These are phyloP conservation scores for Plemyria rubiginata DNA, from an alignment of 2,888 invertebrate genomes.

Conservation along the genomic window DNA sequence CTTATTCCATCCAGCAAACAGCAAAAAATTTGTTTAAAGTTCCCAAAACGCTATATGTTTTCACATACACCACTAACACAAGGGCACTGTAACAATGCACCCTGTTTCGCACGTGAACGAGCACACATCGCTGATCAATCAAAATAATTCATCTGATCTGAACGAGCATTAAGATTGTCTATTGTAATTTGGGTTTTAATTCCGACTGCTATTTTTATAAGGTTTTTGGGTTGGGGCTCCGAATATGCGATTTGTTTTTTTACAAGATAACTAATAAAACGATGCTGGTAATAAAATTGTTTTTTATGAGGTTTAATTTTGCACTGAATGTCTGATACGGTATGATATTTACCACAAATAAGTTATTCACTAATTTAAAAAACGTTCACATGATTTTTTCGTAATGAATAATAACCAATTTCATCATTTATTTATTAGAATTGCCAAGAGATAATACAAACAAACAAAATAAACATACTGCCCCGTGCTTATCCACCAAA, in stretches of 20 bases:
- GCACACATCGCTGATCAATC: conserved; percentile 66
- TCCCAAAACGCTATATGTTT: conserved; percentile 13
- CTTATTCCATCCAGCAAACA: no score
- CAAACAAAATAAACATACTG: no score
- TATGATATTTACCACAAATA: no score
- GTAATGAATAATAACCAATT: no score
- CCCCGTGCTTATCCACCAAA: no score
- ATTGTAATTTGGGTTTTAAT: conserved; percentile 37
- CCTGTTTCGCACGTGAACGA: conserved; percentile 67
- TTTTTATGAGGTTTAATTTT: no score
- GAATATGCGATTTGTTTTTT: background rate
- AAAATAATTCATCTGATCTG: conserved; percentile 68
- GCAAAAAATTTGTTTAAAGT: background rate
- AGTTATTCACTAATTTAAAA: no score
- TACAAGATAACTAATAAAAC: background rate
- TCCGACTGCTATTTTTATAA: conserved; percentile 22
- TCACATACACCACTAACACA: conserved; percentile 45
- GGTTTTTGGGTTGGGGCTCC: background rate
- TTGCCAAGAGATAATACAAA: no score
- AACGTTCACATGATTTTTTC: no score
- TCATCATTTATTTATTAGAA: no score
- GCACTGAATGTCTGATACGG: no score
- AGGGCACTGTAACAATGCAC: conserved; percentile 67
- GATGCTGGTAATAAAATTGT: no score
- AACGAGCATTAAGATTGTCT: conserved; percentile 52